Conservation (phyloP, 2,113 vertebrate species). For the Ctenomys sociabilis region DNA sequence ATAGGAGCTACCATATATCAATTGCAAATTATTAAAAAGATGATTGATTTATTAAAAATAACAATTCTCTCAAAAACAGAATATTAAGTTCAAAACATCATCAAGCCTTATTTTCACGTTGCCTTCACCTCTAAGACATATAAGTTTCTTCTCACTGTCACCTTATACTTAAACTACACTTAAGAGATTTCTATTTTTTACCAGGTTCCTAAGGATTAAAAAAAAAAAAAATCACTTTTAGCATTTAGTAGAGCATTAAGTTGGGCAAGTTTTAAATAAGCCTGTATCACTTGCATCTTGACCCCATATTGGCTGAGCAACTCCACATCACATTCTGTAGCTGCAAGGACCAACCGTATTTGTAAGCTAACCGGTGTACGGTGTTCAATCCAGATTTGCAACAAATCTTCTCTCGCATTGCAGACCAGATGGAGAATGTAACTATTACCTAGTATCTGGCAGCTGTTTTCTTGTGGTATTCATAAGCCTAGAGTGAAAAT, state of each 20-base stretch:
- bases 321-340: background rate
- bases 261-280: background rate
- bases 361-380: constrained; percentile 42
- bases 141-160: background rate
- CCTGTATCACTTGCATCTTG: background rate
- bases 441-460: constrained; percentile 24
- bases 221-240: background rate
- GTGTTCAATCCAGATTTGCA: constrained; percentile 35
- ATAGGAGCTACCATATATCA: background rate
- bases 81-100: background rate
- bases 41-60: constrained; percentile 6
- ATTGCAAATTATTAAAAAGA: background rate
- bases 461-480: constrained; percentile 60
- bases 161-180: background rate
- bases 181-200: constrained; percentile 19
- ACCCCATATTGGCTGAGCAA: background rate
- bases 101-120: background rate
- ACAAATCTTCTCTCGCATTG: constrained; percentile 33
- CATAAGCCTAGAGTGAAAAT: constrained; percentile 42
- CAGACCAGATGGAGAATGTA: constrained; percentile 58
- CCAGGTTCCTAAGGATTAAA: background rate
- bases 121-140: background rate
- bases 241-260: constrained; percentile 18
- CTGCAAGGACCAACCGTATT: constrained; percentile 2
- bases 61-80: constrained; percentile 1